Evolutionary conservation across 2,113 vertebrate species (phyloP).

Genomic region (Etheostoma spectabile): DNA sequence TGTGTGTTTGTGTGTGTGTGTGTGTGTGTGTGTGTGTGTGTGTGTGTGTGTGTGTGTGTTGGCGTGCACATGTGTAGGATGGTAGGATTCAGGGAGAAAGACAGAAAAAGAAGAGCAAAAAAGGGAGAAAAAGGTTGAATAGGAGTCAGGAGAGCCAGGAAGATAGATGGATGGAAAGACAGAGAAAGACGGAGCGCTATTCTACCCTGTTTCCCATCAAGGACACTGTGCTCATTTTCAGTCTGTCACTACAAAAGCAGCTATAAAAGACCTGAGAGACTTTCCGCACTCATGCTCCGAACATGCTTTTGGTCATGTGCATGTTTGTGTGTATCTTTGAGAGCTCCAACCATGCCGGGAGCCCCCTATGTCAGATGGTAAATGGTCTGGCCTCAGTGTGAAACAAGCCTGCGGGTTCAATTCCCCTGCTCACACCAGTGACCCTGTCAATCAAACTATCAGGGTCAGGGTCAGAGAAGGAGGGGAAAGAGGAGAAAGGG

Average conservation of each 20-base stretch:
- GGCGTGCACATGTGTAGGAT: not conserved
- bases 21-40: too few species aligned
- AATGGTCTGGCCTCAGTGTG: conserved; percentile 54
- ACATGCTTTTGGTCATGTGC: not conserved
- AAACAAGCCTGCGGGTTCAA: conserved; percentile 49
- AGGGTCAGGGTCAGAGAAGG: conserved; percentile 28
- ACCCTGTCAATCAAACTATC: conserved; percentile 63
- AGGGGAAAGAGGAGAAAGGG: not conserved
- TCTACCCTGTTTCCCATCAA: conserved; percentile 22
- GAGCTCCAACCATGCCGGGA: conserved; percentile 24
- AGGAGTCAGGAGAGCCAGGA: not conserved
- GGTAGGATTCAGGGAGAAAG: not conserved
- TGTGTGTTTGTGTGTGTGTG: too few species aligned
- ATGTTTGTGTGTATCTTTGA: conserved; percentile 14
- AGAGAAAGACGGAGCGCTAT: not conserved
- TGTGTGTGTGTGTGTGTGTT: conserved; percentile 12
- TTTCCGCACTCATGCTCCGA: not conserved
- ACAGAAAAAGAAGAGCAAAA: conserved; percentile 4
- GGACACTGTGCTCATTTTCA: conserved; percentile 15
- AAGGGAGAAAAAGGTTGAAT: conserved; percentile 34
- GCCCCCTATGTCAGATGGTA: conserved; percentile 60
- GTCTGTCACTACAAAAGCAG: conserved; percentile 1
- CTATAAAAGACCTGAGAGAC: not conserved
- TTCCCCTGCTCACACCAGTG: conserved; percentile 38
- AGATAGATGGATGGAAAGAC: conserved; percentile 24